Evolutionary conservation across 1,140 invertebrate species (phyloP), one percentile per base, ranked within the genome.

Genomic region (Drosophila nebulosa): DNA sequence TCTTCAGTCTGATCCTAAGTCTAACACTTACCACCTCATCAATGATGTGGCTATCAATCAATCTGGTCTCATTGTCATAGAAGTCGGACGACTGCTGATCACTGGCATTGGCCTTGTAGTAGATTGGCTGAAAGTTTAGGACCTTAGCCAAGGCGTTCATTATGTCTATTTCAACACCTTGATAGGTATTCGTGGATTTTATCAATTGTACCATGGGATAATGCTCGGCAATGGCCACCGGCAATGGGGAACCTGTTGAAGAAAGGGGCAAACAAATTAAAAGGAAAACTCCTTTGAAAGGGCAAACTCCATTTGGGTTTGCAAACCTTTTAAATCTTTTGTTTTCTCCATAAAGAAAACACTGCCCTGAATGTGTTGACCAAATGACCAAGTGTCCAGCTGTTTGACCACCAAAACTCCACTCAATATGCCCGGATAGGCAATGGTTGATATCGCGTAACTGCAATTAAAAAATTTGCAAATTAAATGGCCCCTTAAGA

Each of bases 151-250:
- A 83, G 0, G 95, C 93, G 64, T 93, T 91, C 1, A 96, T 85
- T 59, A 96, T 94, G 92, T 93, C 94, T 77, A 94, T 94, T 92
- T 95, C 95, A 67, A 94, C 92, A 59, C 93, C 95, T n/a, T 88
- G 65, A 64, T 90, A 93, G 65, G 22, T 51, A 12, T 86, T 86
- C 70, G 92, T 93, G 66, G 66, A 66, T 74, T 89, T 93, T 78
- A 69, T 90, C 53, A 70, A 62, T 30, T 72, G 46, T 0, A 95
- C 94, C 35, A 95, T 95, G 0, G 96, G 96, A 22, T 95, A 92
- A 75, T 96, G 95, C 22, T 95, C 92, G 63, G 95, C 94, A 22
- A 95, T 92, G 1, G 94, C 94, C 3, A 96, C 93, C 64, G 93
- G 93, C 16, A 94, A 64, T 0, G 90, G 77, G 62, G 93, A 91